Base-by-base conservation (phyloP, 1,140 invertebrate species). In the Calosoma granatense region DNA sequence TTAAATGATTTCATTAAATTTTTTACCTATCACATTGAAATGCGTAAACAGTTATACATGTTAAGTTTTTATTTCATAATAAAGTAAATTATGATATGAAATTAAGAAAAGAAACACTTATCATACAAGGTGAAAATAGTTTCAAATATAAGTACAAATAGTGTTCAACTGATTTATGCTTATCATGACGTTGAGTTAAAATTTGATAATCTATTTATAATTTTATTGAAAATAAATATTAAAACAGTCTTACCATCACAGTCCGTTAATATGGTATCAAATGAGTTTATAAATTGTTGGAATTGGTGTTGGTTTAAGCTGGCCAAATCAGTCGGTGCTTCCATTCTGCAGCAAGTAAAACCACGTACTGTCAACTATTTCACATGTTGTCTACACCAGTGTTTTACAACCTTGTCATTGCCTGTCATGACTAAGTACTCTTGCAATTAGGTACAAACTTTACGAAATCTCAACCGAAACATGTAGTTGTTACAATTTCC, bases 231-330 rank as follows among this genome's bases (percentile, higher is more conserved):
- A n/a, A n/a, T n/a, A n/a, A n/a, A n/a, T n/a, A n/a, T n/a, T n/a
- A n/a, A n/a, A n/a, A n/a, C n/a, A n/a, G n/a, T n/a, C 54, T 61
- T 61, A 65, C 65, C 64, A 60, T 70, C 64, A 15, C 64, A 61
- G 61, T 69, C 67, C 22, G 54, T 59, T 1, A 67, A 54, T 20
- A 68, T 54, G 11, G 59, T 64, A 59, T 68, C 65, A 55, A 68
- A 61, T 2, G 64, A 64, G 36, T 60, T 39, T 3, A 68, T 53
- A 41, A 65, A 64, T 12, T 30, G 51, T 6, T 23, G 9, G 22
- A 59, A 56, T 55, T 61, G 60, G 12, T 58, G 39, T 39, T 23
- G 26, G 11, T 41, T 39, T 14, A 59, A 6, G 51, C 56, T 51
- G 1, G 23, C 17, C 19, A 63, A 52, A 53, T 61, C 53, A 3